Conservation (phyloP, 2,797 vertebrate species). For the Neopelma chrysocephalum region DNA sequence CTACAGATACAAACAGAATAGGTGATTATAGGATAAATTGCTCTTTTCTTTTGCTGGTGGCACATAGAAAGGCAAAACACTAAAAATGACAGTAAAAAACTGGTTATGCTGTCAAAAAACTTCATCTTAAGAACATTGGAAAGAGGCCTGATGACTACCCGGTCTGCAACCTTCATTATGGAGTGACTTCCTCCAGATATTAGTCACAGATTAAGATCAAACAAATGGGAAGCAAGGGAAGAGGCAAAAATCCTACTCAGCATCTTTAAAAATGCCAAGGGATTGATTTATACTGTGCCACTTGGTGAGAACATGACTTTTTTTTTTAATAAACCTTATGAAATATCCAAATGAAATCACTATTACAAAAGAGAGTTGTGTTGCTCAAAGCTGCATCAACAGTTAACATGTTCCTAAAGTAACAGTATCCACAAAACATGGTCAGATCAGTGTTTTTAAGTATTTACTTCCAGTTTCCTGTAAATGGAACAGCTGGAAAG, state of each 20-base stretch:
- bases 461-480: not conserved
- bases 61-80: not conserved
- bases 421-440: not conserved
- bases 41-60: not conserved
- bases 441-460: not conserved
- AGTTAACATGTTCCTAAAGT: not conserved
- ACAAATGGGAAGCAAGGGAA: not conserved
- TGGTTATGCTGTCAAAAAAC: not conserved
- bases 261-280: not conserved
- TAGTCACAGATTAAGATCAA: not conserved
- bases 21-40: not conserved
- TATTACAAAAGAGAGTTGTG: not conserved
- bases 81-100: not conserved
- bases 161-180: not conserved
- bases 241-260: not conserved
- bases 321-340: not conserved
- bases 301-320: not conserved
- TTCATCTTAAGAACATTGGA: not conserved
- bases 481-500: not conserved
- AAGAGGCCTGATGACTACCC: not conserved
- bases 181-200: not conserved
- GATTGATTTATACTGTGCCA: not conserved
- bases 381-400: not conserved
- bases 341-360: not conserved
- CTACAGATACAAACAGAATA: slow-evolving; percentile 63